These are phyloP conservation scores for Tyrophagus putrescentiae DNA, from an alignment of 1,140 invertebrate genomes.

Conservation along the genomic window DNA sequence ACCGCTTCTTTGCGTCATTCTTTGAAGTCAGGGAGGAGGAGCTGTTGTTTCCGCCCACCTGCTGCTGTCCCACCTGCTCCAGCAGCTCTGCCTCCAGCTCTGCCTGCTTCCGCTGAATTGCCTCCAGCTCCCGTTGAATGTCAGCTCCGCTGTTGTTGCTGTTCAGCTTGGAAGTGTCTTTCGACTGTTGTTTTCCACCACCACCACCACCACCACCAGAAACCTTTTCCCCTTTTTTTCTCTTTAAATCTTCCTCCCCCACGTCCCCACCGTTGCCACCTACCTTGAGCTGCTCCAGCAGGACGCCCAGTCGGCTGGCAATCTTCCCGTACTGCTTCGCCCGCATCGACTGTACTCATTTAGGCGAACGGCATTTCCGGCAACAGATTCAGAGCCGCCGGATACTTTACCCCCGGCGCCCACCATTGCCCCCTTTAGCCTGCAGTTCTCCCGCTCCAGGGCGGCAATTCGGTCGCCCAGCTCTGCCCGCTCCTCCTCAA, in stretches of 20 bases:
- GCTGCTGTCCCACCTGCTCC: constrained; percentile 20
- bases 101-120: constrained; percentile 2
- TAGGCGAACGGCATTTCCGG: too few species aligned
- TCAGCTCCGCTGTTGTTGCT: too few species aligned
- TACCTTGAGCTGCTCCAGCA: neutral
- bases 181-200: too few species aligned
- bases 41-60: too few species aligned
- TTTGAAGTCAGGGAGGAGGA: too few species aligned
- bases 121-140: constrained; percentile 13
- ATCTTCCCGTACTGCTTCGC: constrained; percentile 4
- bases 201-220: too few species aligned
- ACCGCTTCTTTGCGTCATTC: constrained; percentile 20
- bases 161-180: too few species aligned
- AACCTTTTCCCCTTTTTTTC: neutral
- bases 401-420: neutral
- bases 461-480: neutral
- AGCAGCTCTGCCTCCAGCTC: constrained; percentile 13
- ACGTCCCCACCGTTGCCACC: too few species aligned
- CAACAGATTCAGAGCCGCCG: neutral
- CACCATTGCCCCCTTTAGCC: neutral
- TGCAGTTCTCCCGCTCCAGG: constrained; percentile 15
- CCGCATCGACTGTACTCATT: neutral
- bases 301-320: neutral
- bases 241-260: neutral
- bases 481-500: constrained; percentile 22